Percentiles rank a stretch among this genome's conserved stretches.
phyloP scores from a whole-genome alignment of 2,888 invertebrate species.

The Drosophila cognata region DNA sequence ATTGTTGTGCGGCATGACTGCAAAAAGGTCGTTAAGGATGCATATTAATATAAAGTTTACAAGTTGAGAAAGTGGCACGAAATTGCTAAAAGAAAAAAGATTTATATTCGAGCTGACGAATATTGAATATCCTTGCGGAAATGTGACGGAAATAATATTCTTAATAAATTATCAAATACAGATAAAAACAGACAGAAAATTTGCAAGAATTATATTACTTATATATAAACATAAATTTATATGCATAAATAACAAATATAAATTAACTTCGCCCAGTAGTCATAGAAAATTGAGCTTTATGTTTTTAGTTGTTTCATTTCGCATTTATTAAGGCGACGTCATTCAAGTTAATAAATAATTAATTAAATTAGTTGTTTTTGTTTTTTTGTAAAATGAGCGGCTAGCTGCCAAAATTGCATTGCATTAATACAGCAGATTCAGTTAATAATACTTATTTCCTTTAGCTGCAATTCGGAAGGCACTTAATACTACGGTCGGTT shows the following conservation, averaged over 20 bases:
- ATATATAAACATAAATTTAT: neutral
- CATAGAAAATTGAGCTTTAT: slow-evolving; percentile 25
- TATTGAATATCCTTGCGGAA: neutral
- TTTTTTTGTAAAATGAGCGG: slow-evolving; percentile 45
- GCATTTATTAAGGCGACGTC: slow-evolving; percentile 46
- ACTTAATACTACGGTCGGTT: slow-evolving; percentile 49
- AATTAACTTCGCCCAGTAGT: neutral
- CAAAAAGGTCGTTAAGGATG: slow-evolving; percentile 2
- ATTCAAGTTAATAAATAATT: slow-evolving; percentile 61
- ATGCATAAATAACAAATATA: neutral
- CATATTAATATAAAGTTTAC: slow-evolving; percentile 4
- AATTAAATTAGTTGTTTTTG: slow-evolving; percentile 46
- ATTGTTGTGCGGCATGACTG: slow-evolving; percentile 73
- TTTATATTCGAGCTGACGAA: slow-evolving; percentile 1
- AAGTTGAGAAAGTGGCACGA: neutral
- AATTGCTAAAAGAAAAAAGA: neutral
- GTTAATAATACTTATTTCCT: slow-evolving; percentile 55
- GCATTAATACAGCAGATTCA: slow-evolving; percentile 48
- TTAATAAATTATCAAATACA: neutral
- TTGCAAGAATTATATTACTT: neutral
- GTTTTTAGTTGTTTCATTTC: slow-evolving; percentile 52
- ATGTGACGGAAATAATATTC: neutral
- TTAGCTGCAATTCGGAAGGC: slow-evolving; percentile 48
- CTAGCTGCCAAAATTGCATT: slow-evolving; percentile 75
- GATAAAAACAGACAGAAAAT: neutral